phyloP scores from a whole-genome alignment of 2,113 vertebrate genomes.

The Sinocyclocheilus rhinocerous region DNA sequence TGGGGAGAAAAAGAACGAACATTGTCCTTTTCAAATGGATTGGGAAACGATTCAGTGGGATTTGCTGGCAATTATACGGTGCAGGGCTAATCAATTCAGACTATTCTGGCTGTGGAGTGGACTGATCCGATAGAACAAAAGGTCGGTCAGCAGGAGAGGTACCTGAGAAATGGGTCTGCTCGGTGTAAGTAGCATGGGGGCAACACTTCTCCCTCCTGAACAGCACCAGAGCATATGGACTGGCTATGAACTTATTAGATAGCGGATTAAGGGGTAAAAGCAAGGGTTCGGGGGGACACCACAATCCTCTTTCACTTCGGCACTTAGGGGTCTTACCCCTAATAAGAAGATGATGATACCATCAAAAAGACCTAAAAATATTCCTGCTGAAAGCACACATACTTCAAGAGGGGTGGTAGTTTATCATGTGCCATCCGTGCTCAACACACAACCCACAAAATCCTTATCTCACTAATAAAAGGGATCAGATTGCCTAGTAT shows the following conservation, averaged over 20 bases:
- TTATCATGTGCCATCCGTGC: not conserved
- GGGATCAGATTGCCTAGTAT: constrained; percentile 65
- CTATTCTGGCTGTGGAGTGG: constrained; percentile 92
- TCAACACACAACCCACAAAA: not conserved
- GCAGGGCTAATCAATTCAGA: constrained; percentile 89
- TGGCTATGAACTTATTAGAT: constrained; percentile 96
- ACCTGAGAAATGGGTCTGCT: constrained; percentile 92
- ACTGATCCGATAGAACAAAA: constrained; percentile 91
- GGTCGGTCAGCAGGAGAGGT: constrained; percentile 81
- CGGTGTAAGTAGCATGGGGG: constrained; percentile 91
- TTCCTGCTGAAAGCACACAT: not conserved
- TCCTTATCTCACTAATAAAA: constrained; percentile 39
- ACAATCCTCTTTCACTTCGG: constrained; percentile 67
- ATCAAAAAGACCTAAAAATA: constrained; percentile 56
- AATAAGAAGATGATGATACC: constrained; percentile 60
- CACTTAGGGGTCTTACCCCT: constrained; percentile 37
- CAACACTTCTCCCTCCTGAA: constrained; percentile 81
- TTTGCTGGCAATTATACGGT: constrained; percentile 91
- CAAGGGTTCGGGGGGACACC: constrained; percentile 74
- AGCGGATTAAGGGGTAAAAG: constrained; percentile 89
- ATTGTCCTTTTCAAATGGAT: constrained; percentile 87
- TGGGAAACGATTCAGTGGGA: constrained; percentile 90
- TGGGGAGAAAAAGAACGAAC: constrained; percentile 76
- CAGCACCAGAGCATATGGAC: constrained; percentile 90
- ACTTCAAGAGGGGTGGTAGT: not conserved